These are phyloP conservation scores for Polypterus senegalus DNA, from an alignment of 2,113 vertebrate species.

Conservation along the genomic window DNA sequence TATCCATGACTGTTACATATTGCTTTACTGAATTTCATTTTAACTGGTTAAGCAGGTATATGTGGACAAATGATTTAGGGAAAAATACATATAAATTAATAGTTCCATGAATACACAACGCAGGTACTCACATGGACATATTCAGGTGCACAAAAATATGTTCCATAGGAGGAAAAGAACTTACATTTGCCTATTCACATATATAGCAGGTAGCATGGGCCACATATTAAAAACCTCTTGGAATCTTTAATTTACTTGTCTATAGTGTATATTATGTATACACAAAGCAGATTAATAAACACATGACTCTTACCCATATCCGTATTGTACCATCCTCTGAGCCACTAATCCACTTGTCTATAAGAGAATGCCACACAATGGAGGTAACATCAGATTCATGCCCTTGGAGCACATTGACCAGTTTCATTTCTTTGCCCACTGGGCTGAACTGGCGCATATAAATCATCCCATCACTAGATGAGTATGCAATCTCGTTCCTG, in stretches of 20 bases:
- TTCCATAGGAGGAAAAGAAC: too few species aligned
- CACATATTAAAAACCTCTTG: not conserved
- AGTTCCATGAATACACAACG: too few species aligned
- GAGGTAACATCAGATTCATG: constrained; percentile 23
- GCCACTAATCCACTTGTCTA: constrained; percentile 27
- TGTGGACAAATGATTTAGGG: too few species aligned
- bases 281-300: too few species aligned
- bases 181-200: too few species aligned
- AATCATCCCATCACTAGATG: constrained; percentile 25
- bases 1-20: too few species aligned
- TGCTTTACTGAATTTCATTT: too few species aligned
- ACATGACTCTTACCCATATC: constrained; percentile 34
- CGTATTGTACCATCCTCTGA: constrained; percentile 30
- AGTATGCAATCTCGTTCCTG: constrained; percentile 31
- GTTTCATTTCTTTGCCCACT: constrained; percentile 20
- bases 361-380: constrained; percentile 22
- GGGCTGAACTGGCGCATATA: constrained; percentile 24
- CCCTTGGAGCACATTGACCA: constrained; percentile 21
- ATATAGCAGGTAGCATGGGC: not conserved
- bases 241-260: not conserved
- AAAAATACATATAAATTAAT: too few species aligned
- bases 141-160: too few species aligned
- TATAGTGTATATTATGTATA: too few species aligned
- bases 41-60: too few species aligned
- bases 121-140: too few species aligned